Evolutionary conservation across 1,140 invertebrate species (phyloP).

Genomic region (Caenorhabditis brenneri): DNA sequence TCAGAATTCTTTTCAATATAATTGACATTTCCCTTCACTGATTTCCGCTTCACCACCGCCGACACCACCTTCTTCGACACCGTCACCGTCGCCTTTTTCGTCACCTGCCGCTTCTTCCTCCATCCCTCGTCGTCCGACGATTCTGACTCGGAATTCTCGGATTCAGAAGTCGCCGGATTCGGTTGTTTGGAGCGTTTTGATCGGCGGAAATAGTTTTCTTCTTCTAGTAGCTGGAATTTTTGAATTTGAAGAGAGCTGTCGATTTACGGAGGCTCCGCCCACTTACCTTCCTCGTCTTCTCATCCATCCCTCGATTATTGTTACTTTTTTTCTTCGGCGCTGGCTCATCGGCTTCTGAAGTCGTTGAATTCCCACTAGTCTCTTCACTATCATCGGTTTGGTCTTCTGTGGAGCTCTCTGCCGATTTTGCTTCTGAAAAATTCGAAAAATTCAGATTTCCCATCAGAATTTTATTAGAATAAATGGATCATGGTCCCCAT

Average conservation of each 20-base stretch:
- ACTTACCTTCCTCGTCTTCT: conserved; percentile 14
- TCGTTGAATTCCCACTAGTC: neutral
- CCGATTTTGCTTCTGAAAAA: neutral
- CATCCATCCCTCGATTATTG: conserved; percentile 11
- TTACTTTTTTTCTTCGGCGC: conserved; percentile 36
- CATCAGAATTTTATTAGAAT: too few species aligned
- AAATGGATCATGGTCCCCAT: too few species aligned
- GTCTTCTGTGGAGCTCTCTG: neutral
- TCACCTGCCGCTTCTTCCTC: conserved; percentile 4
- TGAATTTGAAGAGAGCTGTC: neutral
- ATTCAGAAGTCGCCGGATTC: neutral
- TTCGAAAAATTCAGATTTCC: neutral
- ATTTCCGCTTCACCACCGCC: neutral
- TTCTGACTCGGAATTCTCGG: neutral
- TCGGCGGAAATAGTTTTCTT: conserved; percentile 53
- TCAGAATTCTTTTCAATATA: conserved; percentile 43
- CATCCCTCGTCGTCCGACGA: neutral
- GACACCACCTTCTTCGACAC: neutral
- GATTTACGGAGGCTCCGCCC: neutral
- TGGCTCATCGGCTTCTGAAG: neutral
- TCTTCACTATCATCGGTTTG: conserved; percentile 9
- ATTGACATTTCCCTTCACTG: conserved; percentile 32
- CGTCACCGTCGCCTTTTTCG: conserved; percentile 36
- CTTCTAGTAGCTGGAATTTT: conserved; percentile 46
- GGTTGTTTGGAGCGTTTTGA: conserved; percentile 8